A percentile compares a stretch with the other conserved stretches of the same genome.
Evolutionary conservation across 2,797 vertebrate species (phyloP).

Genomic region (Pantherophis alleghaniensis): DNA sequence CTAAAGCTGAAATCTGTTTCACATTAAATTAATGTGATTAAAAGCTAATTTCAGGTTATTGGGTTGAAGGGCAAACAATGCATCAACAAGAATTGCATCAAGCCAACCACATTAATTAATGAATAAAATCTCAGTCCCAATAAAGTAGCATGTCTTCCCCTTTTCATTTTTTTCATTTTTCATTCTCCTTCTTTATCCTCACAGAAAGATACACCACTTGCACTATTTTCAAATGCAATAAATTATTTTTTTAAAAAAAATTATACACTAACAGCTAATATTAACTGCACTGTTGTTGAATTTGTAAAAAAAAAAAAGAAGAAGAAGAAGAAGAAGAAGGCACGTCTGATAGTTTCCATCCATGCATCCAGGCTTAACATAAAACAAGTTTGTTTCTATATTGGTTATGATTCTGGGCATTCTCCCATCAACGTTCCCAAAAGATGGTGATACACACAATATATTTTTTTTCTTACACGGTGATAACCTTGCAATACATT

Average conservation of each 20-base stretch:
- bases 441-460: not conserved
- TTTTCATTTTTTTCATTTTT: not conserved
- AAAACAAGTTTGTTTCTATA: conserved; percentile 23
- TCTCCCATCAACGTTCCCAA: not conserved
- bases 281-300: conserved; percentile 17
- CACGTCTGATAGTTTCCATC: conserved; percentile 40
- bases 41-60: conserved; percentile 22
- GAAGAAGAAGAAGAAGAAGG: not conserved
- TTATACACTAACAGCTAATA: conserved; percentile 24
- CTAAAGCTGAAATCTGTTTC: conserved; percentile 25
- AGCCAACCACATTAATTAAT: conserved; percentile 35
- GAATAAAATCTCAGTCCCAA: conserved; percentile 45
- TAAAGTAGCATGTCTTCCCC: conserved; percentile 53
- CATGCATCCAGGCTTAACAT: conserved; percentile 32
- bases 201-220: conserved; percentile 45
- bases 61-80: conserved; percentile 1
- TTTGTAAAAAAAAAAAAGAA: conserved; percentile 11
- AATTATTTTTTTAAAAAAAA: conserved; percentile 32
- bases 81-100: conserved; percentile 17
- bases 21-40: conserved; percentile 16
- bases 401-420: not conserved
- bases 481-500: not conserved
- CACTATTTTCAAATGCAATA: conserved; percentile 51
- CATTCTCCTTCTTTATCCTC: not conserved
- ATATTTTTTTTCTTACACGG: not conserved